Evolutionary conservation across 1,140 invertebrate genomes (phyloP).

Genomic region (Orius insidiosus): DNA sequence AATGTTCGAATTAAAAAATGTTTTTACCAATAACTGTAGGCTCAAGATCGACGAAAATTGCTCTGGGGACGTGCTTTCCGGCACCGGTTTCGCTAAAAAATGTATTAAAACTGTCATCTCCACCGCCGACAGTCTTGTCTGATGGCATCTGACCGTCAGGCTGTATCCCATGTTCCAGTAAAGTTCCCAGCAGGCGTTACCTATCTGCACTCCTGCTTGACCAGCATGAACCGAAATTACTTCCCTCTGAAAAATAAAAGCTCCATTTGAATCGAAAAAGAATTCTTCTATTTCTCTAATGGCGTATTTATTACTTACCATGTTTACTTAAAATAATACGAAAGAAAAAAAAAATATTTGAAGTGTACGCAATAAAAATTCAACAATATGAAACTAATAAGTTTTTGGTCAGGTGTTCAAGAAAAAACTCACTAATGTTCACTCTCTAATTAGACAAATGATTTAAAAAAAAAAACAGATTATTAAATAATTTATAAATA

Average conservation of each 20-base stretch:
- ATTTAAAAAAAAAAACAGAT: too few relatives aligned
- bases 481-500: too few relatives aligned
- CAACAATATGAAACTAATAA: too few relatives aligned
- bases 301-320: too few relatives aligned
- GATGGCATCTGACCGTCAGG: slow-evolving; percentile 74
- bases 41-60: slow-evolving; percentile 48
- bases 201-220: slow-evolving; percentile 51
- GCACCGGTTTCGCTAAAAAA: slow-evolving; percentile 31
- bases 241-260: slow-evolving; percentile 41
- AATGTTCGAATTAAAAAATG: slow-evolving; percentile 16
- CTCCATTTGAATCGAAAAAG: too few relatives aligned
- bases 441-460: too few relatives aligned
- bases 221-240: slow-evolving; percentile 49
- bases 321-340: too few relatives aligned
- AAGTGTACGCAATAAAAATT: too few relatives aligned
- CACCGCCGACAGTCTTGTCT: slow-evolving; percentile 48
- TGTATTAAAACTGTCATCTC: slow-evolving; percentile 58
- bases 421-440: too few relatives aligned
- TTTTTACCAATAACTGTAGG: slow-evolving; percentile 41
- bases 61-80: slow-evolving; percentile 41
- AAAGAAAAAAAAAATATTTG: too few relatives aligned
- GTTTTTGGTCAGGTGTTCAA: too few relatives aligned
- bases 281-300: too few relatives aligned
- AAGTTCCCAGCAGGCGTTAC: slow-evolving; percentile 64
- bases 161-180: slow-evolving; percentile 77